A percentile compares a stretch with the other conserved stretches of the same genome.
These are phyloP conservation scores for Anomalospiza imberbis DNA, from an alignment of 2,797 vertebrate genomes.

Conservation along the genomic window DNA sequence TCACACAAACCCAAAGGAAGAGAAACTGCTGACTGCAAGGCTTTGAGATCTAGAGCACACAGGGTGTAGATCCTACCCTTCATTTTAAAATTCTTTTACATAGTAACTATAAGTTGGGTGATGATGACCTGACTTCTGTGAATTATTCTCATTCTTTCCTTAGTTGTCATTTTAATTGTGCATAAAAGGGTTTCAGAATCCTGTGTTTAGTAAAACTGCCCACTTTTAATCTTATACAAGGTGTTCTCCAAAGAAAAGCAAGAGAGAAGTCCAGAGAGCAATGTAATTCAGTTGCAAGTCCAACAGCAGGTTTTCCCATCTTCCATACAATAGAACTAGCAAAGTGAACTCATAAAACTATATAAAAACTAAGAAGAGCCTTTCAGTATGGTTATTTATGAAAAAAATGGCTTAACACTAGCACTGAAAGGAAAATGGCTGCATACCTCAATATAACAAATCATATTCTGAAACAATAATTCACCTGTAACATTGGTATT, in stretches of 20 bases:
- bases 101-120: accelerated
- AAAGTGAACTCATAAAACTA: not conserved
- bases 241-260: not conserved
- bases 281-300: not conserved
- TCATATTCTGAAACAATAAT: not conserved
- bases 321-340: not conserved
- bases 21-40: not conserved
- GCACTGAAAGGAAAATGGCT: not conserved
- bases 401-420: not conserved
- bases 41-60: not conserved
- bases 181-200: not conserved
- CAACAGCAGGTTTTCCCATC: not conserved
- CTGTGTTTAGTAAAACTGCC: not conserved
- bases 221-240: not conserved
- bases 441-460: not conserved
- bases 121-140: not conserved
- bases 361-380: not conserved
- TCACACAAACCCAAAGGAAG: not conserved
- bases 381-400: not conserved
- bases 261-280: not conserved
- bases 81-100: not conserved
- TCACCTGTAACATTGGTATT: not conserved
- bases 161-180: not conserved
- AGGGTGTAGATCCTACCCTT: not conserved
- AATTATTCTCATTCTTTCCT: not conserved